Evolutionary conservation across 2,888 invertebrate genomes (phyloP).

Genomic region (Lycophotia porphyrea): DNA sequence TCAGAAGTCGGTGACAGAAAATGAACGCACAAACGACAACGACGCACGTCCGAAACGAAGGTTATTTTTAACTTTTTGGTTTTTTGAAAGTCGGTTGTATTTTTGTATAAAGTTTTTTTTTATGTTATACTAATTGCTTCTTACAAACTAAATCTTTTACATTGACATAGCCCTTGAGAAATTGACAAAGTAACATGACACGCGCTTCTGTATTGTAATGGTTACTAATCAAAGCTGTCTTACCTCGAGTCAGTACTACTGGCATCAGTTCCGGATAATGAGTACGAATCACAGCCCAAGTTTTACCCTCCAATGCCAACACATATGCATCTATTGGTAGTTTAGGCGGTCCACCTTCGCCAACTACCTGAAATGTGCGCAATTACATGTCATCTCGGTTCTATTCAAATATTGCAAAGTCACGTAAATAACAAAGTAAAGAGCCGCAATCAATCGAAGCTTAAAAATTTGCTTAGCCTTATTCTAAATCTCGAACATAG

Average conservation of each 20-base stretch:
- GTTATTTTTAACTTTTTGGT: not conserved
- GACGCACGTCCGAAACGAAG: not conserved
- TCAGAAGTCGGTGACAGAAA: not conserved
- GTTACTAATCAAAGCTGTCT: slow-evolving; percentile 24
- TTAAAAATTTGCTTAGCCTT: not conserved
- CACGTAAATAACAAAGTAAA: not conserved
- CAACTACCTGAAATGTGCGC: slow-evolving; percentile 78
- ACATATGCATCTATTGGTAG: slow-evolving; percentile 85
- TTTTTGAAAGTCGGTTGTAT: not conserved
- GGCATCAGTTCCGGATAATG: slow-evolving; percentile 93
- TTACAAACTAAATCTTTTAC: not conserved
- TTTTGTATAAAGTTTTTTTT: not conserved
- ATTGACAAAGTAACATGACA: not conserved
- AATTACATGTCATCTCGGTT: not conserved
- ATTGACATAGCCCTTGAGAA: not conserved
- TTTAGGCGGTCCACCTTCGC: slow-evolving; percentile 85
- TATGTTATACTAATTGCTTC: not conserved
- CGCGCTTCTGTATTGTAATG: not conserved
- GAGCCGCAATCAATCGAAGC: not conserved
- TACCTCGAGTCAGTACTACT: slow-evolving; percentile 89
- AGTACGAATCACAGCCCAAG: slow-evolving; percentile 93
- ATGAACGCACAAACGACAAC: not conserved
- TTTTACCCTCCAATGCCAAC: slow-evolving; percentile 93
- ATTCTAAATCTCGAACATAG: not conserved
- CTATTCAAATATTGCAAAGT: not conserved